Percentiles rank a stretch among this genome's conserved stretches.
Evolutionary conservation across 2,888 invertebrate genomes (phyloP).

Genomic region (Stenolophus ochropezus): DNA sequence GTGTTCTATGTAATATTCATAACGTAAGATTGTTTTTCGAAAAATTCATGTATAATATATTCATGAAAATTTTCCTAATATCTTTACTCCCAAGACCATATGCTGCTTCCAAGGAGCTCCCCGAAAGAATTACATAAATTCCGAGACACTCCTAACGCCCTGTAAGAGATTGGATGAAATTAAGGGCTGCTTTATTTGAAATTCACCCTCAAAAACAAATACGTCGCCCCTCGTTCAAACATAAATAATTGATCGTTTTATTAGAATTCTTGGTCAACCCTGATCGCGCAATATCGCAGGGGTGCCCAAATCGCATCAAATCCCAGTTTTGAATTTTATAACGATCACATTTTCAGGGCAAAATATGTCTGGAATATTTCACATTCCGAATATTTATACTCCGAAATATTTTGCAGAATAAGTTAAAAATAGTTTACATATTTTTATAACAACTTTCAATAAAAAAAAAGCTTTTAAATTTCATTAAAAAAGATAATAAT

Average conservation of each 20-base stretch:
- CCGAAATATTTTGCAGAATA: too few species aligned
- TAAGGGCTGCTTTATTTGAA: slow-evolving; percentile 35
- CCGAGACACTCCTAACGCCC: slow-evolving; percentile 7
- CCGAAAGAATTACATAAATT: slow-evolving; percentile 43
- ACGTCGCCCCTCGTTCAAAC: slow-evolving; percentile 19
- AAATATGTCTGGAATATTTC: slow-evolving; percentile 18
- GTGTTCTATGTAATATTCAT: not conserved
- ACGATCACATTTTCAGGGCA: not conserved
- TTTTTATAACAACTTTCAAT: too few species aligned
- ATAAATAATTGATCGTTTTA: slow-evolving; percentile 51
- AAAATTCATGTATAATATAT: slow-evolving; percentile 11
- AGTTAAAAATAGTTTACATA: too few species aligned
- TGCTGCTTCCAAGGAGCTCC: slow-evolving; percentile 3
- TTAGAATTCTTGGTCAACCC: slow-evolving; percentile 40
- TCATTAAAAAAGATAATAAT: too few species aligned
- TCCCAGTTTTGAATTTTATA: slow-evolving; percentile 16
- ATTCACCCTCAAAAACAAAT: slow-evolving; percentile 38
- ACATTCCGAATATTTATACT: not conserved
- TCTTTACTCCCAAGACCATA: slow-evolving; percentile 12
- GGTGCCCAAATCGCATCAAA: slow-evolving; percentile 24
- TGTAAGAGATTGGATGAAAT: slow-evolving; percentile 31
- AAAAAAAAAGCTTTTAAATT: too few species aligned
- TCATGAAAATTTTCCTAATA: slow-evolving; percentile 25
- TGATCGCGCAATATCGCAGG: slow-evolving; percentile 18
- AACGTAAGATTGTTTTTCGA: not conserved